Percentiles rank a stretch among this genome's conserved stretches.
These are phyloP conservation scores for Sarcophaga caerulescens DNA, from an alignment of 2,888 invertebrate species.

Conservation along the genomic window DNA sequence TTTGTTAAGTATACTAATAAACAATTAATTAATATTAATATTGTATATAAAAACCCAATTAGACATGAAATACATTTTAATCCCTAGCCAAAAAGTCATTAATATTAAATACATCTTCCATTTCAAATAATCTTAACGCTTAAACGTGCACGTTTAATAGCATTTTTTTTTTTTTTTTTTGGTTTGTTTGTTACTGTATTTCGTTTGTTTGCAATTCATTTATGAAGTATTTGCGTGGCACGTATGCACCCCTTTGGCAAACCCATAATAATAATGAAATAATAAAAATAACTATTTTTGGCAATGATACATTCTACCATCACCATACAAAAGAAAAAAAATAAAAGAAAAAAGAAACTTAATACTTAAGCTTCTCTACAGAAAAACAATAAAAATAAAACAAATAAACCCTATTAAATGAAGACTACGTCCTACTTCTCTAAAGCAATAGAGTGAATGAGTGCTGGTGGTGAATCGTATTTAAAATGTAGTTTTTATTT, in stretches of 20 bases:
- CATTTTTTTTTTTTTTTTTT: neutral
- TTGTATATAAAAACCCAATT: neutral
- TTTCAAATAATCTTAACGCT: neutral
- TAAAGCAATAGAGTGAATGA: slow-evolving; percentile 30
- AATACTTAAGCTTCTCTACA: slow-evolving; percentile 17
- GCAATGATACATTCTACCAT: slow-evolving; percentile 30
- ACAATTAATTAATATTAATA: slow-evolving; percentile 21
- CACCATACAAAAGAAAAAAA: neutral
- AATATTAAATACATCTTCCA: slow-evolving; percentile 27
- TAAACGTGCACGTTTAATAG: slow-evolving; percentile 16
- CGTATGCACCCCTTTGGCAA: slow-evolving; percentile 63
- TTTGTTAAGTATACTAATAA: neutral
- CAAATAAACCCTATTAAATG: neutral
- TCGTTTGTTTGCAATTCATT: slow-evolving; percentile 21
- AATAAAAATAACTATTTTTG: slow-evolving; percentile 57
- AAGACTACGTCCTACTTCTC: slow-evolving; percentile 18
- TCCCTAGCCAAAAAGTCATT: slow-evolving; percentile 13
- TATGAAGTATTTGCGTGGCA: slow-evolving; percentile 64
- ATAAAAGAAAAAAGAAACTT: slow-evolving; percentile 12
- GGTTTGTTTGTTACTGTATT: slow-evolving; percentile 3
- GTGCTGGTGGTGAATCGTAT: slow-evolving; percentile 26
- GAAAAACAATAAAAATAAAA: slow-evolving; percentile 8
- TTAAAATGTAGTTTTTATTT: slow-evolving; percentile 22
- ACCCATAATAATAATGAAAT: slow-evolving; percentile 29
- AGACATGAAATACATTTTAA: slow-evolving; percentile 26